These are phyloP conservation scores for Rhabdomys pumilio DNA, from an alignment of 2,797 vertebrate species.

Conservation along the genomic window DNA sequence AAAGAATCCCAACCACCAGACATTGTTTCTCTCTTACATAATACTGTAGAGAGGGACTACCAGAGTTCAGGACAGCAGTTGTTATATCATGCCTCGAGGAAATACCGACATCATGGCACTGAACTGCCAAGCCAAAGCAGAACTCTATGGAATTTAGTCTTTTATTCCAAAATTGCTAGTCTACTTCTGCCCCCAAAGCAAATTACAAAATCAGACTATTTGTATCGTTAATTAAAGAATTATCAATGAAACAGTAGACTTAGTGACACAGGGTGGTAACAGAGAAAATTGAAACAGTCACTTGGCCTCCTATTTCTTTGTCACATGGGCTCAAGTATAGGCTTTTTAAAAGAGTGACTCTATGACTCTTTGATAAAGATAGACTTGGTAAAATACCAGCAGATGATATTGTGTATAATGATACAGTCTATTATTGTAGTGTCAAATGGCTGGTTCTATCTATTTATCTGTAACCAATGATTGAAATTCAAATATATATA, in stretches of 20 bases:
- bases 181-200: not conserved
- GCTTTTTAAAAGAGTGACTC: constrained; percentile 85
- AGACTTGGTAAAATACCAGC: constrained; percentile 85
- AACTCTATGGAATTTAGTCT: constrained; percentile 39
- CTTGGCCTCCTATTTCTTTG: constrained; percentile 78
- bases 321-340: constrained; percentile 83
- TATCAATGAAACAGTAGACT: constrained; percentile 81
- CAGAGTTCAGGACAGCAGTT: not conserved
- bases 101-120: not conserved
- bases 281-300: constrained; percentile 81
- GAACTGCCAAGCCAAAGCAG: constrained; percentile 43
- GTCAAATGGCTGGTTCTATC: constrained; percentile 84
- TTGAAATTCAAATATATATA: not conserved
- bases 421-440: constrained; percentile 83
- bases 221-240: constrained; percentile 81
- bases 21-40: not conserved
- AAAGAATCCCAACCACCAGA: not conserved
- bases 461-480: constrained; percentile 86
- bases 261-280: constrained; percentile 73
- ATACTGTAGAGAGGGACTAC: not conserved
- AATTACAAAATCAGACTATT: constrained; percentile 76
- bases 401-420: constrained; percentile 86
- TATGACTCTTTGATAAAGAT: constrained; percentile 86
- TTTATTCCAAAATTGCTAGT: constrained; percentile 23
- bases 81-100: not conserved